Base-by-base conservation (phyloP, 2,888 invertebrate species). In the Diploptera punctata region DNA sequence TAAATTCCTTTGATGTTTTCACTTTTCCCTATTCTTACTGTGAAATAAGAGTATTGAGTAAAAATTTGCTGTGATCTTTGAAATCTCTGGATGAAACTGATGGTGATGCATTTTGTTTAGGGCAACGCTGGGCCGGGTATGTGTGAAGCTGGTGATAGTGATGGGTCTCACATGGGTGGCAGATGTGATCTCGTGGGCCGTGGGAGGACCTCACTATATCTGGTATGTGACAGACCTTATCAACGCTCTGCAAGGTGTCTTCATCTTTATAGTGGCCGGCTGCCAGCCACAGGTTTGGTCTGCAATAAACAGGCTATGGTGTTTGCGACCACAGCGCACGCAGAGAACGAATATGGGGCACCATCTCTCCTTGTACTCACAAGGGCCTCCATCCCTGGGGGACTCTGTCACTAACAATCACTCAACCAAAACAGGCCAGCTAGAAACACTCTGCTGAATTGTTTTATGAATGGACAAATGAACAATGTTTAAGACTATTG, bases 201-300 rank as follows among this genome's bases (percentile, higher is more conserved):
- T 90, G 74, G 94, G 93, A 77, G 93, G 94, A 4, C 93, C 93
- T 0, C 86, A 90, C 78, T 91, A 90, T 81, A 84, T 92, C 78
- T 95, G 95, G 94, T 93, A 93, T 83, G 86, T 92, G 76, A 93
- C 94, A 68, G 95, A 95, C 84, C 82, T 94, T 80, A 89, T 95
- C 79, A 95, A 95, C 84, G 92, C 93, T 76, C 86, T 94, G 78
- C 95, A 95, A 83, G 95, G 95, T 76, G 92, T 95, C 70, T 90
- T 94, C 82, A 95, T 95, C 79, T 95, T 95, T 84, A 89, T 93
- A 79, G 94, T 95, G 76, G 93, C 94, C 77, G 95, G 94, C 67
- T 94, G 93, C 82, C 94, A 94, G 86, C 94, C 94, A 72, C 94
- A 94, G 86, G 89, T 89, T 79, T 87, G 91, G 85, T 86, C 89